Conservation (phyloP, 2,888 invertebrate species). For the Magallana nippona region DNA sequence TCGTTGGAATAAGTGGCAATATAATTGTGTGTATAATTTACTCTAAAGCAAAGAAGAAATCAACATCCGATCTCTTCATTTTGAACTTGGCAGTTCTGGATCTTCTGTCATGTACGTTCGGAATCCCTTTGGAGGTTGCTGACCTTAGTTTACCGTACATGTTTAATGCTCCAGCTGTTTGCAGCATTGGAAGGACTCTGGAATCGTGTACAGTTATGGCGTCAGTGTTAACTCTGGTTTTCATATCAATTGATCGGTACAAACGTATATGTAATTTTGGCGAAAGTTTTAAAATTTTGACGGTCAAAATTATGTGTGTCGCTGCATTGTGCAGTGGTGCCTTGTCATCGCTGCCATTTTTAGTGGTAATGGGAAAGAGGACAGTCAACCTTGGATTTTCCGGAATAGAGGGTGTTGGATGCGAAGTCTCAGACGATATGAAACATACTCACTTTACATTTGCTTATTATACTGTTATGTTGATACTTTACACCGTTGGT, state of each 20-base stretch:
- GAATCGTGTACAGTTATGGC: constrained; percentile 63
- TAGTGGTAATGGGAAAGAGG: constrained; percentile 60
- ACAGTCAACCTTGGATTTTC: constrained; percentile 47
- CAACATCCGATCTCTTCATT: constrained; percentile 65
- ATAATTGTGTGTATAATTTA: constrained; percentile 61
- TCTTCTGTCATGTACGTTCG: constrained; percentile 64
- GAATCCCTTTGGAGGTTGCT: constrained; percentile 66
- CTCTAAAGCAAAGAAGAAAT: constrained; percentile 52
- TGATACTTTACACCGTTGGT: constrained; percentile 59
- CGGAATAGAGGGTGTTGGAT: constrained; percentile 55
- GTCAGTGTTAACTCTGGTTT: constrained; percentile 59
- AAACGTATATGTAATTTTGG: constrained; percentile 65
- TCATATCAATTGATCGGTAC: constrained; percentile 64
- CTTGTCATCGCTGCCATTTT: constrained; percentile 60
- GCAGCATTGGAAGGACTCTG: constrained; percentile 61
- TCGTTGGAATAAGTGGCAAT: constrained; percentile 62
- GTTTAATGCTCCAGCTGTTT: constrained; percentile 61
- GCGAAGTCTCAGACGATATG: constrained; percentile 62
- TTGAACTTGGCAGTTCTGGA: constrained; percentile 63
- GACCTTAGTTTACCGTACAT: constrained; percentile 64
- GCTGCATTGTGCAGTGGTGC: constrained; percentile 58
- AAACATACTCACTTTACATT: constrained; percentile 61
- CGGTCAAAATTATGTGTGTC: constrained; percentile 61
- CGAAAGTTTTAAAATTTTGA: constrained; percentile 59
- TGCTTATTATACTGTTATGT: constrained; percentile 62